These are phyloP conservation scores for Chiloscyllium punctatum DNA, from an alignment of 2,797 vertebrate genomes.

Conservation along the genomic window DNA sequence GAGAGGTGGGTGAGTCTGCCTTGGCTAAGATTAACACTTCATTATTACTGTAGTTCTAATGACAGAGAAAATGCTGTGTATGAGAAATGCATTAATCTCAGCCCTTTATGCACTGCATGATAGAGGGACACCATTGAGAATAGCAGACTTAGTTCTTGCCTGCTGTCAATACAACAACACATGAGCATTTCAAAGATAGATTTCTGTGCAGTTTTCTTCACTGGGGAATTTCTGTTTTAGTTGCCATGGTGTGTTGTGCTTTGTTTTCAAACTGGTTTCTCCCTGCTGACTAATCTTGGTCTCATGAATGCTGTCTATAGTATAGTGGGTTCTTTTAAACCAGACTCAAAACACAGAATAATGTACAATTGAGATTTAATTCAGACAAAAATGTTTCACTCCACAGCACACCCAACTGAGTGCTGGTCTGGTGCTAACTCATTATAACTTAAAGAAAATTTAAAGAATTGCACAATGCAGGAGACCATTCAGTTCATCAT, in stretches of 20 bases:
- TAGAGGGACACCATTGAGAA: neutral
- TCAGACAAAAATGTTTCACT: conserved; percentile 9
- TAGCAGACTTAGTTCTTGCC: neutral
- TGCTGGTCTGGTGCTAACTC: neutral
- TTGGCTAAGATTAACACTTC: neutral
- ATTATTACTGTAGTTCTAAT: conserved; percentile 17
- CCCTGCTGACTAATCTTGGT: conserved; percentile 20
- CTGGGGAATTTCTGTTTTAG: neutral
- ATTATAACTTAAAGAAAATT: neutral
- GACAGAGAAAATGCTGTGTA: conserved; percentile 14
- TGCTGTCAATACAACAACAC: conserved; percentile 14
- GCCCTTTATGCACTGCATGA: neutral
- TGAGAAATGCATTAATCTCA: conserved; percentile 21
- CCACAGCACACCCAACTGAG: neutral
- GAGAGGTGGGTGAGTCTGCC: neutral
- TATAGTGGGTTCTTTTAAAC: neutral
- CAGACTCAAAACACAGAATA: neutral
- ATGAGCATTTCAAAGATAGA: neutral
- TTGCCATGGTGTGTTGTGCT: conserved; percentile 21
- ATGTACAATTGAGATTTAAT: neutral
- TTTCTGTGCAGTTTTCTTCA: neutral
- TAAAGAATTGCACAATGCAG: neutral
- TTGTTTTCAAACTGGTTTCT: conserved; percentile 19
- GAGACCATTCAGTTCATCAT: neutral
- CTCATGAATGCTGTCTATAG: neutral